These are phyloP conservation scores for Lysandra coridon DNA, from an alignment of 2,888 invertebrate genomes.

Conservation along the genomic window DNA sequence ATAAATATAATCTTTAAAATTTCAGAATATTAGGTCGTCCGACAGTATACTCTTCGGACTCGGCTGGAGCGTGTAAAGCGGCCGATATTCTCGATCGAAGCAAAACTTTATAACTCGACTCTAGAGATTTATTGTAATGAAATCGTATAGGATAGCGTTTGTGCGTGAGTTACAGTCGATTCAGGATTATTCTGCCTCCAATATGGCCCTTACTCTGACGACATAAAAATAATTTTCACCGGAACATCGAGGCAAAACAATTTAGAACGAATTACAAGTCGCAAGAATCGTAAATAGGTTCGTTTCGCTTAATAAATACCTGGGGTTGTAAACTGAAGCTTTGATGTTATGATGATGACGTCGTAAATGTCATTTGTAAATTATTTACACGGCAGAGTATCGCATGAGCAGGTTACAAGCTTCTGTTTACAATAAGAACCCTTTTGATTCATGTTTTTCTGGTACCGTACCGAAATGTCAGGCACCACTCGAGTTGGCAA, in stretches of 20 bases:
- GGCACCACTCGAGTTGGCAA: neutral
- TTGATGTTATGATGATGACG: slow-evolving; percentile 42
- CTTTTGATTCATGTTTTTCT: slow-evolving; percentile 4
- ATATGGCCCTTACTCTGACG: neutral
- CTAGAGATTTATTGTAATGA: slow-evolving; percentile 70
- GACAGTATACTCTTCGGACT: neutral
- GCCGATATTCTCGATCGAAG: slow-evolving; percentile 59
- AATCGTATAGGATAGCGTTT: slow-evolving; percentile 66
- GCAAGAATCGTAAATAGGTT: slow-evolving; percentile 63
- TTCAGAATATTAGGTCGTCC: neutral
- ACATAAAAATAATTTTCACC: neutral
- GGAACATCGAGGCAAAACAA: neutral
- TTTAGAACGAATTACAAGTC: slow-evolving; percentile 38
- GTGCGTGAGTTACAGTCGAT: slow-evolving; percentile 55
- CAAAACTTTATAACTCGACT: slow-evolving; percentile 65
- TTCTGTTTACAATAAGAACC: neutral
- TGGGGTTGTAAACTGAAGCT: slow-evolving; percentile 47
- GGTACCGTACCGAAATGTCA: neutral
- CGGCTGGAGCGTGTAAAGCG: neutral
- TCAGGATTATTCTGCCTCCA: neutral
- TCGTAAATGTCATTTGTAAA: slow-evolving; percentile 21
- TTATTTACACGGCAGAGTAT: slow-evolving; percentile 22
- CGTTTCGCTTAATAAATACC: slow-evolving; percentile 57
- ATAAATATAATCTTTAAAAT: too few species aligned
- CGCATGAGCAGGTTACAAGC: slow-evolving; percentile 21